Percentiles rank a stretch among this genome's conserved stretches.
These are phyloP conservation scores for Drosophila hydei DNA, from an alignment of 1,140 invertebrate species.

Conservation along the genomic window DNA sequence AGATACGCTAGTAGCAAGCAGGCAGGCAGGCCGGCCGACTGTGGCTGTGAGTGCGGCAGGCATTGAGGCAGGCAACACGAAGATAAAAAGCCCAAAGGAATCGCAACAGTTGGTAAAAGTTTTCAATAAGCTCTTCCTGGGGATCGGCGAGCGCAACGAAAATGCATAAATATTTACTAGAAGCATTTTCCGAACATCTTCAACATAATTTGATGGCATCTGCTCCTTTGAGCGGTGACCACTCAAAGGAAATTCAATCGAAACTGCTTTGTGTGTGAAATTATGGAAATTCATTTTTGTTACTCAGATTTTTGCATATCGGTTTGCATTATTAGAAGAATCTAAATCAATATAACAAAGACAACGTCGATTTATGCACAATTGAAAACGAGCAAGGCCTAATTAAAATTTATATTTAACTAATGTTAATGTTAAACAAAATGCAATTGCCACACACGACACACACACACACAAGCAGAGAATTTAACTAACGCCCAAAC, in stretches of 20 bases:
- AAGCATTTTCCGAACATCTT: constrained; percentile 68
- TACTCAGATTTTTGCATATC: background rate
- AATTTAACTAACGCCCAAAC: constrained; percentile 37
- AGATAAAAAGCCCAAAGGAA: constrained; percentile 75
- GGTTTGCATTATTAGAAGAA: too few relatives aligned
- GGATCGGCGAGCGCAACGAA: constrained; percentile 51
- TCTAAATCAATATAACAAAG: too few relatives aligned
- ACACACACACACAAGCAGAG: background rate
- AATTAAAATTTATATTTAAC: constrained; percentile 12
- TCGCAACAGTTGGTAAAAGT: constrained; percentile 70
- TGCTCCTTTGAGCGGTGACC: constrained; percentile 21
- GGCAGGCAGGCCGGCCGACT: background rate
- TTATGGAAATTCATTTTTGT: background rate
- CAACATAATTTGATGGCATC: constrained; percentile 66
- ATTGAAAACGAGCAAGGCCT: background rate
- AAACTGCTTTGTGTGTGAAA: constrained; percentile 14
- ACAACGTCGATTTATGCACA: too few relatives aligned
- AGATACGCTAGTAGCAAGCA: constrained; percentile 2
- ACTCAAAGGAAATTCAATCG: constrained; percentile 15
- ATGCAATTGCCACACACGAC: too few relatives aligned
- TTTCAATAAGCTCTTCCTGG: constrained; percentile 69
- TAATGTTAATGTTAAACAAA: too few relatives aligned
- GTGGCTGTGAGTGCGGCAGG: background rate
- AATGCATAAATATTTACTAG: constrained; percentile 73
- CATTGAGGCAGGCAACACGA: constrained; percentile 28